Evolutionary conservation across 1,140 invertebrate species (phyloP), one percentile per base, ranked within the genome.

Genomic region (Pentalonia nigronervosa): DNA sequence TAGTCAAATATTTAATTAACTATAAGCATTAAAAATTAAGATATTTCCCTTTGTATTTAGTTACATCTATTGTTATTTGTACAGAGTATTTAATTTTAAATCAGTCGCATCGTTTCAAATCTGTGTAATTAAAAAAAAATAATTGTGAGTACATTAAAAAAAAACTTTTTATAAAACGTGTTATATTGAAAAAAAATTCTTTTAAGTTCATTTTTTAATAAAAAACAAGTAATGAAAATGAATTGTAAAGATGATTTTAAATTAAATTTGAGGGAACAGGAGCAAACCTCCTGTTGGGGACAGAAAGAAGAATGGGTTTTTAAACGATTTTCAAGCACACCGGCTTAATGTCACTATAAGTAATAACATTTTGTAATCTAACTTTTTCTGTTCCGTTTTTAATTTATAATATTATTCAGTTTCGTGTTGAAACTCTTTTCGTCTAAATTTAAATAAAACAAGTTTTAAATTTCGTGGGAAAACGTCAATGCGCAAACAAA

Each of bases 351-450:
- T 47, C 84, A 17, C 14, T 45, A 41, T 17, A 30, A 47, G 45
- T 30, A 86, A 45, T 86, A 83, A 83, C 45, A 86, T 86, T 84
- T 84, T 88, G n/a, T 88, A 53, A 48, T 88, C 34, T 36, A 50
- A 50, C 25, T 88, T 88, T 88, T 88, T 9, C n/a, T 34, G n/a
- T 50, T 34, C 20, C n/a, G 20, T 88, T 34, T 50, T 50, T 88
- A 50, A 88, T 88, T 50, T 50, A 20, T 47, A 7, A 47, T n/a
- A 48, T 30, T 87, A 87, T 87, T 47, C 45, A n/a, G 20, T 50
- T 48, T 21, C 30, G n/a, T n/a, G 17, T 88, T 41, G 41, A 84
- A 76, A 84, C 23, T 41, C 36, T 84, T 84, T 45, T 2, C 9
- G 6, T 76, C 14, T n/a, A 76, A 76, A n/a, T 76, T 76, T 45